Percentiles rank a stretch among this genome's conserved stretches.
Evolutionary conservation across 2,113 vertebrate genomes (phyloP).

Genomic region (Cisticola juncidis): DNA sequence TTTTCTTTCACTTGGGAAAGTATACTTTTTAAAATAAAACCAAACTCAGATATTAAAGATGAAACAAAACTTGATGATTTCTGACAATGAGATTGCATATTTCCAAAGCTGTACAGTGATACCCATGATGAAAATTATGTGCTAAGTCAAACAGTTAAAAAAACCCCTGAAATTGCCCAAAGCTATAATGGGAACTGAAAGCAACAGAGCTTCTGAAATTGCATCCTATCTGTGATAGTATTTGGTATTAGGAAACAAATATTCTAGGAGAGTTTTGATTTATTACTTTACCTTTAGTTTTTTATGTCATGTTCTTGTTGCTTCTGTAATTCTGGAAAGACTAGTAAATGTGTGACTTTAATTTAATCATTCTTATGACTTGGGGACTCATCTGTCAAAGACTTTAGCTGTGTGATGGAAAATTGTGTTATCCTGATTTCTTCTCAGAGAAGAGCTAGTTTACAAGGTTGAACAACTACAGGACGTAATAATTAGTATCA

Average conservation of each 20-base stretch:
- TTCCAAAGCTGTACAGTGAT: background rate
- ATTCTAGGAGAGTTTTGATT: background rate
- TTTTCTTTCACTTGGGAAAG: background rate
- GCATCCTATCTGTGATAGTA: background rate
- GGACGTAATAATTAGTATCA: constrained; percentile 8
- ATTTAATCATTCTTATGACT: constrained; percentile 15
- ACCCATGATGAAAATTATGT: background rate
- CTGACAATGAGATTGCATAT: background rate
- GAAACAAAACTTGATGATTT: background rate
- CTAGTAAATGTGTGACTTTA: background rate
- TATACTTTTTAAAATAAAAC: background rate
- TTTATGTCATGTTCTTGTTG: background rate
- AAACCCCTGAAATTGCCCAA: background rate
- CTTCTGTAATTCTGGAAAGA: background rate
- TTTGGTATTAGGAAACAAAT: background rate
- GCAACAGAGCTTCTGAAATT: background rate
- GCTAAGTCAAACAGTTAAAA: background rate
- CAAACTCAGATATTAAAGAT: background rate
- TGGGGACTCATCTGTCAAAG: constrained; percentile 26
- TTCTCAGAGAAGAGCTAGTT: constrained; percentile 20
- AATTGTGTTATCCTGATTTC: constrained; percentile 35
- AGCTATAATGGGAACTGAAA: background rate
- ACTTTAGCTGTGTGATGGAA: constrained; percentile 10
- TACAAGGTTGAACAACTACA: constrained; percentile 30
- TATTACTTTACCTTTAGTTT: background rate